Percentiles rank a stretch among this genome's conserved stretches.
Conservation (phyloP, 2,113 vertebrate genomes). For the Aptenodytes forsteri region DNA sequence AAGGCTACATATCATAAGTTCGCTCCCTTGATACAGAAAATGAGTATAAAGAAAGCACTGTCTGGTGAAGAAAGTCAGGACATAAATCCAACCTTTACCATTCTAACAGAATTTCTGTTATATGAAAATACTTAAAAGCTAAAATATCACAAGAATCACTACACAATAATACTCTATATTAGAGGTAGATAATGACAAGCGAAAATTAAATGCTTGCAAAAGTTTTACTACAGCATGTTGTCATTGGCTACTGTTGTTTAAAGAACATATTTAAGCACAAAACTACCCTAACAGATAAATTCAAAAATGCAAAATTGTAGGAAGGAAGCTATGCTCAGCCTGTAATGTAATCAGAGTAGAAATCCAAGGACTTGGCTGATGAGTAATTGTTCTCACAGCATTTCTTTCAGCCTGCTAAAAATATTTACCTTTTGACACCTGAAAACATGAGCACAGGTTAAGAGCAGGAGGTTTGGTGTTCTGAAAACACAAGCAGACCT, state of each 20-base stretch:
- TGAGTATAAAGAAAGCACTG: accelerated
- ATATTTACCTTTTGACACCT: neutral
- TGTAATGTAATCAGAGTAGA: neutral
- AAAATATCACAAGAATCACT: neutral
- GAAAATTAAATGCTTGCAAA: neutral
- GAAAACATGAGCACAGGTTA: neutral
- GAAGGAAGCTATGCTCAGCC: neutral
- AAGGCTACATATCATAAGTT: neutral
- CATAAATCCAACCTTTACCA: neutral
- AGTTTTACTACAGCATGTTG: neutral
- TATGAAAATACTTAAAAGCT: neutral
- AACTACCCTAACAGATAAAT: neutral
- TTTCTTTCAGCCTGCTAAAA: neutral
- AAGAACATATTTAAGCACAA: neutral
- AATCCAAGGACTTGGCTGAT: neutral
- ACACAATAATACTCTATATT: neutral
- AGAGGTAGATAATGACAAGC: neutral
- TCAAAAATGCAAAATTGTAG: neutral
- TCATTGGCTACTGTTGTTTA: neutral
- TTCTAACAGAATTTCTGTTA: neutral
- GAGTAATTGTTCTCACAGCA: neutral
- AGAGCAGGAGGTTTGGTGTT: neutral
- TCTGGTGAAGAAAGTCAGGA: neutral
- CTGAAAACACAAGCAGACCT: neutral
- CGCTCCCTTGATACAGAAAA: neutral